Evolutionary conservation across 2,113 vertebrate species (phyloP), one percentile per base, ranked within the genome.

Genomic region (Procavia capensis): DNA sequence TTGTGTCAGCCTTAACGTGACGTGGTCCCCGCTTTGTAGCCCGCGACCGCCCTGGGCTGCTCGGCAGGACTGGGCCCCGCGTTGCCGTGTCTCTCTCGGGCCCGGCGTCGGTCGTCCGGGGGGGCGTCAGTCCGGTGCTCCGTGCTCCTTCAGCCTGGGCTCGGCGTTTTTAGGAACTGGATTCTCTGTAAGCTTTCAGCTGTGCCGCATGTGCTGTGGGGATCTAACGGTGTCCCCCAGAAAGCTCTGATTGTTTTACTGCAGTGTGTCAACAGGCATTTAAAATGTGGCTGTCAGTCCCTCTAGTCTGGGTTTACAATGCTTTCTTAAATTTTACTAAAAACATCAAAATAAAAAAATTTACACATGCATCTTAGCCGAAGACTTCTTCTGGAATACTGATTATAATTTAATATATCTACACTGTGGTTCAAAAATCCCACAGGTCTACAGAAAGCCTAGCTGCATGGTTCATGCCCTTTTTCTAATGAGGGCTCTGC

Each of bases 41-140:
- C 2, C 5, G 0, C 6, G 0, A 2, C 34, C 31, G 22, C 47
- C 0, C 0, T 0, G 9, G 36, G 29, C 24, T 45, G 7, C 16
- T 29, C 0, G 2, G 57, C n/a, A 0, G 36, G 11, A 27, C 3
- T 6, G 3, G 31, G 0, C 0, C 10, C 9, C 0, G 0, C 0
- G 0, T 31, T 0, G 0, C 41, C 10, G 7, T 17, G 61, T 27
- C 2, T 34, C 5, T 2, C 2, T 0, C 1, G 0, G 11, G 47
- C 4, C 29, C n/a, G 24, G 6, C 6, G 6, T 4, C 0, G 34
- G 63, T 13, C 1, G 5, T 16, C 20, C 39, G 47, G 31, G 70
- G 8, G 7, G 14, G 8, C 10, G 0, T 6, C 9, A 5, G 45
- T 54, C 7, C 61, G 54, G 25, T 14, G 70, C 50, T 68, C 36